phyloP scores from a whole-genome alignment of 2,113 vertebrate species.

The Megaceryle maxima region DNA sequence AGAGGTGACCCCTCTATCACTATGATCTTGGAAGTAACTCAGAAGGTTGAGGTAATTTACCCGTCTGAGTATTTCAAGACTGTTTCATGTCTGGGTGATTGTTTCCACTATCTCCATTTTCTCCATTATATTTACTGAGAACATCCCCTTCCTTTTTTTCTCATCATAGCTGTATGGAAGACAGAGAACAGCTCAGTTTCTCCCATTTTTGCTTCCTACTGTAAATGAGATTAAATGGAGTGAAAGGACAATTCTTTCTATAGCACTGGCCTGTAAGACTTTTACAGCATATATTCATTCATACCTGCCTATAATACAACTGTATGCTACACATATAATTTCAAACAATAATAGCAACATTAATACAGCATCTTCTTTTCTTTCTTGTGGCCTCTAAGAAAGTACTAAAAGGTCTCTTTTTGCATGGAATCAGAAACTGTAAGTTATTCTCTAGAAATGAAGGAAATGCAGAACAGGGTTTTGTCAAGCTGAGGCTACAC shows the following conservation, averaged over 20 bases:
- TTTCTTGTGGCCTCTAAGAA: neutral
- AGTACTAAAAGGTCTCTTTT: neutral
- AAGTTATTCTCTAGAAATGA: neutral
- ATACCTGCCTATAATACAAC: neutral
- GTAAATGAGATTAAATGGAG: neutral
- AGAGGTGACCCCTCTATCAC: constrained; percentile 4
- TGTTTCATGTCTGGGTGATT: neutral
- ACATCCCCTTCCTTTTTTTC: neutral
- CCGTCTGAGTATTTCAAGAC: constrained; percentile 9
- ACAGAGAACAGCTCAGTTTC: neutral
- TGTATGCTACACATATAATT: neutral
- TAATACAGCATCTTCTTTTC: neutral
- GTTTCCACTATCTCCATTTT: neutral
- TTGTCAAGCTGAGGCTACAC: neutral
- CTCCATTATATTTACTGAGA: neutral
- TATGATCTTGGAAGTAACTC: constrained; percentile 39
- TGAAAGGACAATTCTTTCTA: neutral
- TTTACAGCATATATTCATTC: neutral
- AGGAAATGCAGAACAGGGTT: neutral
- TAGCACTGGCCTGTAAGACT: neutral
- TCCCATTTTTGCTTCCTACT: neutral
- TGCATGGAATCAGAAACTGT: neutral
- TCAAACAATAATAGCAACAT: neutral
- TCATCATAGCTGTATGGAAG: neutral
- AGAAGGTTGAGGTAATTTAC: constrained; percentile 40